Conservation (phyloP, 2,888 invertebrate species). For the Drosophila conformis region DNA sequence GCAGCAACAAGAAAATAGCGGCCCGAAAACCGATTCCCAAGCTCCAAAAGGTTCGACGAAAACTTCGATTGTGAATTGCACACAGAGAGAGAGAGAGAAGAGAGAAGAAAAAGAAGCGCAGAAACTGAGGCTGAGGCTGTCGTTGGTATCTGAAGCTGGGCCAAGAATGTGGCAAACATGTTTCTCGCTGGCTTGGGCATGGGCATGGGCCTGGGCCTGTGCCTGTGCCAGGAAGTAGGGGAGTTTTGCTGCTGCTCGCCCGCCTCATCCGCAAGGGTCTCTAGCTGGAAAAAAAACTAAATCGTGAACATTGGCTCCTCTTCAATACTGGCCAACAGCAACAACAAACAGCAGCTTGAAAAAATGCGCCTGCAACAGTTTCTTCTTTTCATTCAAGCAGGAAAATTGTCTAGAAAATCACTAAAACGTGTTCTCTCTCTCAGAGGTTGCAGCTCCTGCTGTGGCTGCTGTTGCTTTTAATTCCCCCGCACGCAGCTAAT, state of each 20-base stretch:
- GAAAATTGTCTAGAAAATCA: constrained; percentile 83
- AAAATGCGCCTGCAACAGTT: constrained; percentile 1
- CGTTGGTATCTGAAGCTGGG: constrained; percentile 40
- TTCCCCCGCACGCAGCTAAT: constrained; percentile 73
- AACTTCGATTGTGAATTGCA: constrained; percentile 72
- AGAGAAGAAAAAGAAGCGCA: constrained; percentile 23
- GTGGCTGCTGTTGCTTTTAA: constrained; percentile 55
- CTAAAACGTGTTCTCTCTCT: constrained; percentile 77
- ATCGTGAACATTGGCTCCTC: constrained; percentile 70
- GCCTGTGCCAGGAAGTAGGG: constrained; percentile 76
- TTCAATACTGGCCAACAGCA: constrained; percentile 55
- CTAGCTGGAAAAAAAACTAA: constrained; percentile 29
- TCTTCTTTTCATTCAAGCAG: constrained; percentile 55
- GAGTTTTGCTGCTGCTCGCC: constrained; percentile 66
- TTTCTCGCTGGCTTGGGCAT: constrained; percentile 57
- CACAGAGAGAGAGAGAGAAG: constrained; percentile 12
- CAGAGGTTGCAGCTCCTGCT: constrained; percentile 9
- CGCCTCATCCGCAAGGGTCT: constrained; percentile 37
- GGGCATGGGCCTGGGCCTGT: constrained; percentile 49
- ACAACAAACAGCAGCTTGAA: constrained; percentile 1
- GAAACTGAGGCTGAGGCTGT: constrained; percentile 16
- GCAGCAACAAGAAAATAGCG: constrained; percentile 35
- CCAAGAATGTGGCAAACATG: constrained; percentile 82
- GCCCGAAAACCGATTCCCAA: constrained; percentile 80
- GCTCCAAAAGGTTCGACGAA: constrained; percentile 78